Evolutionary conservation across 2,888 invertebrate genomes (phyloP), one percentile per base, ranked within the genome.

Genomic region (Metellina segmentata): DNA sequence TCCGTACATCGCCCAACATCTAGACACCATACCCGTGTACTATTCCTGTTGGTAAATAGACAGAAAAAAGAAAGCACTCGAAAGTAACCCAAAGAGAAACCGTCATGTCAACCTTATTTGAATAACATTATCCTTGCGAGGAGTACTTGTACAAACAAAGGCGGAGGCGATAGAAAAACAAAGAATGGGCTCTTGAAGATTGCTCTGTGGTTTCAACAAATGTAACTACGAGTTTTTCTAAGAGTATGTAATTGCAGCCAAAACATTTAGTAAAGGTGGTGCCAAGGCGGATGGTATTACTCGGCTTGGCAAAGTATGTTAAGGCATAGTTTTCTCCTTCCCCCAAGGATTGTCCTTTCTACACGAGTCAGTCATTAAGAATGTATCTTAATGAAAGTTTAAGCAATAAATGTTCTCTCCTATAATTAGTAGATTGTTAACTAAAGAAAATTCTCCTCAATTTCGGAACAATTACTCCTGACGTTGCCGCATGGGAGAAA

Each of bases 201-300:
- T 20, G 11, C 19, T 34, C 20, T 11, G 19, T 11, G 11, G n/a
- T 19, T 19, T 74, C 74, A 34, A n/a, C 20, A 74, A 19, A 78
- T 16, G 77, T n/a, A 61, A 48, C 0, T 0, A 69, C 11, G 13
- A 6, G 85, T 20, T 48, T 70, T 74, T 52, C 9, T 77, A 77
- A 48, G 19, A 77, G 83, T 53, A 77, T 83, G 20, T 49, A 74
- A 71, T 48, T 51, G 19, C 81, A 48, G 20, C 71, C 61, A 48
- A 70, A 48, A 81, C 89, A 51, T 83, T 89, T 89, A 89, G 71
- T 70, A 51, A 82, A 82, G 81, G 81, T 74, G 87, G 71, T 74
- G 81, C 49, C 20, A 70, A 72, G 81, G 72, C 53, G 71, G 53
- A 34, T 82, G 51, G n/a, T 70, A 71, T 75, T 69, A 34, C 13